These are phyloP conservation scores for Lagocephalus sceleratus DNA, from an alignment of 2,797 vertebrate genomes.

Conservation along the genomic window DNA sequence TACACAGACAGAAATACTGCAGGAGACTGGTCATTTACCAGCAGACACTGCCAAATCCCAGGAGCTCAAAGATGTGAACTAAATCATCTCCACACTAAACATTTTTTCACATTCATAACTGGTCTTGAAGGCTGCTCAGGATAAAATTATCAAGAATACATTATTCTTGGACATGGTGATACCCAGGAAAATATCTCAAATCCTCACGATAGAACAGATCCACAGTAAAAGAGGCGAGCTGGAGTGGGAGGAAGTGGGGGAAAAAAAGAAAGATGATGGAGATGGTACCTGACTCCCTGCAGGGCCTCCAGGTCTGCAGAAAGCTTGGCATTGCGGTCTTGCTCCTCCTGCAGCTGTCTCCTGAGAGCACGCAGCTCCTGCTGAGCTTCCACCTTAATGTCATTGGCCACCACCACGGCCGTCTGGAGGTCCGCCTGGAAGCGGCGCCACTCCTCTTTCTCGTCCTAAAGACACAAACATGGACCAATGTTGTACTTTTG, in stretches of 20 bases:
- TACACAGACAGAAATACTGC: slow-evolving; percentile 60
- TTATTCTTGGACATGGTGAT: slow-evolving; percentile 45
- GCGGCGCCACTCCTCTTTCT: slow-evolving; percentile 92
- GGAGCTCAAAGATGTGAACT: slow-evolving; percentile 18
- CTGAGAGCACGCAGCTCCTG: slow-evolving; percentile 89
- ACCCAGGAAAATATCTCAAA: slow-evolving; percentile 51
- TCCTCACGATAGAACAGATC: no score
- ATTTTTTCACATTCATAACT: neutral
- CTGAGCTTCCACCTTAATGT: slow-evolving; percentile 97
- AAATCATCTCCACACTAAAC: slow-evolving; percentile 4
- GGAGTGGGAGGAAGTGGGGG: slow-evolving; percentile 13
- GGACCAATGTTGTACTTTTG: neutral
- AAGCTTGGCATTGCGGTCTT: slow-evolving; percentile 84
- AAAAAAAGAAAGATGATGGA: slow-evolving; percentile 14
- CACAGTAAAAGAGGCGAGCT: slow-evolving; percentile 30
- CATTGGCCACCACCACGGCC: slow-evolving; percentile 95
- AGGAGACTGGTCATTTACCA: slow-evolving; percentile 56
- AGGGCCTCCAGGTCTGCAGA: slow-evolving; percentile 87
- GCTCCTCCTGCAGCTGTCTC: slow-evolving; percentile 89
- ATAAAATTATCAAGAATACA: slow-evolving; percentile 18
- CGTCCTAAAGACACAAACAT: slow-evolving; percentile 78
- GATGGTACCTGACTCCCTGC: slow-evolving; percentile 79
- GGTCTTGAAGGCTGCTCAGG: slow-evolving; percentile 26
- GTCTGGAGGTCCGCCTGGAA: slow-evolving; percentile 99
- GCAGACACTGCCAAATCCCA: slow-evolving; percentile 66